phyloP scores from a whole-genome alignment of 2,888 invertebrate genomes.

The Hemithea aestivaria region DNA sequence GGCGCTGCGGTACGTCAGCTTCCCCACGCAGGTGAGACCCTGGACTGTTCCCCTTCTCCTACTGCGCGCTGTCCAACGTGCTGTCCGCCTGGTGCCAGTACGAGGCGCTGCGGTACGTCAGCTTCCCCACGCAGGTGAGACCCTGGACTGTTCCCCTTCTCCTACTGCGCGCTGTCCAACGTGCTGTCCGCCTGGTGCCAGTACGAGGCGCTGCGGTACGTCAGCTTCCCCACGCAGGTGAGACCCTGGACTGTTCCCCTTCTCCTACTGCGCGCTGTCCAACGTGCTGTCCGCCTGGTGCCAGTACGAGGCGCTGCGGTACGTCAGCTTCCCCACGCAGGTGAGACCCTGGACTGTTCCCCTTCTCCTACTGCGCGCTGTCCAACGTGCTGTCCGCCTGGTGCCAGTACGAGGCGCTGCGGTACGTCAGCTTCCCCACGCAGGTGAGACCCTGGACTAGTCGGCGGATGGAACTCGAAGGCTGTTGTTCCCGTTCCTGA shows the following conservation, averaged over 20 bases:
- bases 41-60: slow-evolving; percentile 95
- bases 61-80: slow-evolving; percentile 97
- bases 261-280: slow-evolving; percentile 96
- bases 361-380: slow-evolving; percentile 96
- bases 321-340: slow-evolving; percentile 98
- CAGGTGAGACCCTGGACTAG: slow-evolving; percentile 95
- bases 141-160: slow-evolving; percentile 97
- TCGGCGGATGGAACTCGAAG: too few relatives aligned
- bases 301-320: slow-evolving; percentile 99
- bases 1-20: slow-evolving; percentile 98
- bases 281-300: slow-evolving; percentile 99
- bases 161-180: slow-evolving; percentile 97
- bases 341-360: slow-evolving; percentile 94
- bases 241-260: slow-evolving; percentile 95
- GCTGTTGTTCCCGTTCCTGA: too few relatives aligned
- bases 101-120: slow-evolving; percentile 98
- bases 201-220: slow-evolving; percentile 98
- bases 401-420: slow-evolving; percentile 99
- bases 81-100: slow-evolving; percentile 99
- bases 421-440: slow-evolving; percentile 98
- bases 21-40: slow-evolving; percentile 97
- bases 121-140: slow-evolving; percentile 96
- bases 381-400: slow-evolving; percentile 99
- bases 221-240: slow-evolving; percentile 98
- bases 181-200: slow-evolving; percentile 99